These are phyloP conservation scores for Amphiprion percula DNA, from an alignment of 2,113 vertebrate genomes.

Conservation along the genomic window DNA sequence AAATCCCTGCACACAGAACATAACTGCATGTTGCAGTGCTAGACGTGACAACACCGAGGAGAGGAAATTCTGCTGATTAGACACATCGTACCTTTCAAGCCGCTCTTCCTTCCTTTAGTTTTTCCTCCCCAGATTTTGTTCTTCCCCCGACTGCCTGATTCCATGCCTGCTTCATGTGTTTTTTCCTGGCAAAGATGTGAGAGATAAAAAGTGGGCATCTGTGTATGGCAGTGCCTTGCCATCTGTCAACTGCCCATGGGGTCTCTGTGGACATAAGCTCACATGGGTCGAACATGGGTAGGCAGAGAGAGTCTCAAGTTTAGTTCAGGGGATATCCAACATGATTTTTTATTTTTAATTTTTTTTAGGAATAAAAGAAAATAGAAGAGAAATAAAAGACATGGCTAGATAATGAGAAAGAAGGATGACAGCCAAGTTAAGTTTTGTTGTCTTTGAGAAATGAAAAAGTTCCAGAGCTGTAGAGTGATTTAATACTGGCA, in stretches of 20 bases:
- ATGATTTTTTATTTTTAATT: neutral
- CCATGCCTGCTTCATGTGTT: conserved; percentile 65
- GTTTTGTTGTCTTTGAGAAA: neutral
- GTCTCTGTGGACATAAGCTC: conserved; percentile 79
- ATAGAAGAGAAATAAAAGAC: neutral
- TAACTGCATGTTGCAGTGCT: neutral
- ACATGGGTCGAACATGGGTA: conserved; percentile 71
- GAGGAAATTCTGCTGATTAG: conserved; percentile 12
- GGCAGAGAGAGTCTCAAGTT: conserved; percentile 48
- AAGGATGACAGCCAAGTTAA: neutral
- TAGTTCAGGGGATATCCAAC: conserved; percentile 30
- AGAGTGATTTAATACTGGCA: neutral
- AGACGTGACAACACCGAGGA: neutral
- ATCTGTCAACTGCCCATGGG: conserved; percentile 80
- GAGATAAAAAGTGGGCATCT: conserved; percentile 81
- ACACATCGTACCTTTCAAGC: neutral
- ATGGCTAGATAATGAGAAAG: neutral
- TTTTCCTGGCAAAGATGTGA: conserved; percentile 75
- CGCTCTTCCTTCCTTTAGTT: neutral
- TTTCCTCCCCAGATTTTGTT: conserved; percentile 30
- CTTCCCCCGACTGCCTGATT: conserved; percentile 44
- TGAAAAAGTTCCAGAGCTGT: neutral
- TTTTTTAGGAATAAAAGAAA: neutral
- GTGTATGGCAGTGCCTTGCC: conserved; percentile 74
- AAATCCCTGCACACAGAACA: conserved; percentile 14